These are phyloP conservation scores for Orthosia gracilis DNA, from an alignment of 2,888 invertebrate species.

Conservation along the genomic window DNA sequence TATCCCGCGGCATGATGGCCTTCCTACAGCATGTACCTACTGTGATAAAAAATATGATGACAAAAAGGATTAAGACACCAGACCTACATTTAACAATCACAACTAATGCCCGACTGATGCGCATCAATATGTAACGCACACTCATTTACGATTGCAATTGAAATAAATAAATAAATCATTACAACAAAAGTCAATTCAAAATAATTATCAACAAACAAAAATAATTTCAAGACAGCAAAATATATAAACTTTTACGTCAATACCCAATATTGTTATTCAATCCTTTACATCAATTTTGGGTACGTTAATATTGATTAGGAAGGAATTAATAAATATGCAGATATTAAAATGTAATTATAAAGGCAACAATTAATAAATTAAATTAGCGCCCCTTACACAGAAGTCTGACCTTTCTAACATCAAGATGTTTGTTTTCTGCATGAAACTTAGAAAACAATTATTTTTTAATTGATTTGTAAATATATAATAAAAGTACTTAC, in stretches of 20 bases:
- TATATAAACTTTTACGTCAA: slow-evolving; percentile 6
- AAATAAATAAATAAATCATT: slow-evolving; percentile 6
- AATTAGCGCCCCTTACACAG: slow-evolving; percentile 43
- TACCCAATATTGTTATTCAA: background rate
- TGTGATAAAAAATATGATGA: slow-evolving; percentile 55
- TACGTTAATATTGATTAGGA: background rate
- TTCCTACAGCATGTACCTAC: slow-evolving; percentile 64
- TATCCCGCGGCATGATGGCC: slow-evolving; percentile 92
- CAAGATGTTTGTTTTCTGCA: slow-evolving; percentile 27
- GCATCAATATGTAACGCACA: slow-evolving; percentile 5
- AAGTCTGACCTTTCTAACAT: slow-evolving; percentile 54
- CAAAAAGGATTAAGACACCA: slow-evolving; percentile 23
- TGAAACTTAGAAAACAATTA: background rate
- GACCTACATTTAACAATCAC: background rate
- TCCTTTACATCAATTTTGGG: background rate
- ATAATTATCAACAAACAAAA: slow-evolving; percentile 43
- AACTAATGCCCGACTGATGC: background rate
- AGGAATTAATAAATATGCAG: background rate
- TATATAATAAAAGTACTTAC: slow-evolving; percentile 38
- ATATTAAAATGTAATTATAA: slow-evolving; percentile 12
- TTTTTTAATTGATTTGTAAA: background rate
- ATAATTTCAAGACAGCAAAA: slow-evolving; percentile 23
- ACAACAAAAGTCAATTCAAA: slow-evolving; percentile 23
- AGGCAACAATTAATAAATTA: slow-evolving; percentile 29
- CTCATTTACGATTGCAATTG: slow-evolving; percentile 17